A percentile compares a stretch with the other conserved stretches of the same genome.
Evolutionary conservation across 2,888 invertebrate genomes (phyloP).

Genomic region (Acanthosepion pharaonis): DNA sequence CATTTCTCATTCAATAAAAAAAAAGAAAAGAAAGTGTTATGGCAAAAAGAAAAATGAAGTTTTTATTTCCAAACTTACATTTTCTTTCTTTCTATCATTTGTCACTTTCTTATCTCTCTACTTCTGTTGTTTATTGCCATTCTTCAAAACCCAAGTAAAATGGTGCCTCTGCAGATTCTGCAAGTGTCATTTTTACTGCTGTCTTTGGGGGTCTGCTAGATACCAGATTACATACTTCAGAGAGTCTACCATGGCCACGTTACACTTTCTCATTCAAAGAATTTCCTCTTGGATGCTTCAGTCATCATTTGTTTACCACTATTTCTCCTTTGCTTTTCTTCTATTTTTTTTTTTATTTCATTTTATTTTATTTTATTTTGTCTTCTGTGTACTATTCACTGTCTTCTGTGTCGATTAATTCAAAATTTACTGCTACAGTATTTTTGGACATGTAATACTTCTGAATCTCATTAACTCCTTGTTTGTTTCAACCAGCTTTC

Average conservation of each 20-base stretch:
- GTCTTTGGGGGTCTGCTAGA: constrained; percentile 3
- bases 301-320: neutral
- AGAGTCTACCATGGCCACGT: neutral
- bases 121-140: neutral
- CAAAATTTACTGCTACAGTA: neutral
- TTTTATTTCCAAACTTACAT: neutral
- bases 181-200: constrained; percentile 22
- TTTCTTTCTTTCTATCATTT: neutral
- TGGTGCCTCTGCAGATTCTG: neutral
- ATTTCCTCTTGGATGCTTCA: neutral
- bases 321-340: neutral
- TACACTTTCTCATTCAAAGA: neutral
- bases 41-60: neutral
- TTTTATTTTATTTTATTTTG: neutral
- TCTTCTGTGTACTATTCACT: neutral
- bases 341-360: neutral
- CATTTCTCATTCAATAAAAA: neutral
- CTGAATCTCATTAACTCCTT: neutral
- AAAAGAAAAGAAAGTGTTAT: neutral
- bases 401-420: neutral
- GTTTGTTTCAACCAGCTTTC: too few relatives aligned
- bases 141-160: neutral
- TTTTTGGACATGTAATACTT: constrained; percentile 11
- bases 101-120: neutral
- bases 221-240: constrained; percentile 15